Evolutionary conservation across 2,113 vertebrate genomes (phyloP), one percentile per base, ranked within the genome.

Genomic region (Andinoacara biseriatus): DNA sequence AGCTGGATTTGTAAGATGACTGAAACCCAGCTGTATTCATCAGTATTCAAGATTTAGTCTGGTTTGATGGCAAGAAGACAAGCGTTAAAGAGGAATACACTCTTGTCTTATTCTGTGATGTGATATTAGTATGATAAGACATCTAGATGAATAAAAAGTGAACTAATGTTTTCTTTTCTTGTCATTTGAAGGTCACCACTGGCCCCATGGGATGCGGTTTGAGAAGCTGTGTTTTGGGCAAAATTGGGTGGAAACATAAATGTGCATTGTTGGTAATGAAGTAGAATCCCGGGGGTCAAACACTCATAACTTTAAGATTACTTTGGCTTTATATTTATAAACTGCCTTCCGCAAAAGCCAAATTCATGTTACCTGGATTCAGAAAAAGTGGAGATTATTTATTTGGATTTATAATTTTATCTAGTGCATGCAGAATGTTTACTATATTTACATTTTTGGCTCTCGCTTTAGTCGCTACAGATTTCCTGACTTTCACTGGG

Each of bases 201-300:
- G 63, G 63, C 22, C 40, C 5, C 5, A 0, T 0, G 0, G 40
- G 22, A 18, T 7, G 24, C 24, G 29, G 5, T 69, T 69, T 49
- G 40, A 49, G 9, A 69, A 49, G 24, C 63, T 10, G 2, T 29
- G 43, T 72, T 72, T 72, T 31, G 52, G 17, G 31, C 31, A 0
- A 72, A 31, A 52, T 26, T 72, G 15, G 0, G 65, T 52, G 17
- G 26, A 72, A 52, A 72, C 6, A 29, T 20, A n/a, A 72, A 69
- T 24, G 3, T 31, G 24, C 65, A 72, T 52, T 72, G 43, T 20
- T 31, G 17, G 43, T 72, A 72, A 72, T 52, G 24, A 10, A 72
- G 65, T 43, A 72, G 65, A 72, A 52, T 72, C 26, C 46, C 6
- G 46, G 15, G 14, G 14, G 46, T 49, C 5, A 49, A 49, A 49